Evolutionary conservation across 2,113 vertebrate genomes (phyloP), one percentile per base, ranked within the genome.

Genomic region (Ammodytes marinus): DNA sequence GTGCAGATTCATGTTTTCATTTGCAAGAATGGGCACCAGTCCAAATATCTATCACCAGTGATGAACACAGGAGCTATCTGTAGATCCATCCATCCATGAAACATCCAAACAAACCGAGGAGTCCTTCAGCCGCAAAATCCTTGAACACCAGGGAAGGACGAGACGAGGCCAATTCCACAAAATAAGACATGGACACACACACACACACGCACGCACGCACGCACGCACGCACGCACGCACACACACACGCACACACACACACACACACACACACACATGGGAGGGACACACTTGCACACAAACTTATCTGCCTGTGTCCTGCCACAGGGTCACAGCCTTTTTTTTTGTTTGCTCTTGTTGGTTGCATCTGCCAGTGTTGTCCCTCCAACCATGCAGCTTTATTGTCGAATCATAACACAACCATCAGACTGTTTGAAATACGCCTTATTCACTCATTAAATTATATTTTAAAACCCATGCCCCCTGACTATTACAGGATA

Each of bases 71-170:
- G 47, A 12, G 42, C 35, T 67, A 39, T 77, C 27, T 47, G 14
- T 65, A 35, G 15, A 64, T 8, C 4, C 0, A 27, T 1, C 2
- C 69, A 60, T 11, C 57, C 61, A 63, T 74, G 61, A 80, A 66
- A 69, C 77, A 47, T 60, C 12, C 13, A 53, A 80, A 69, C 59
- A 88, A 69, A 71, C 70, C 40, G 64, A 53, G 9, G 35, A 64
- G 75, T 69, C 90, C 87, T 86, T 87, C 72, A 74, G 42, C 75
- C 11, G 78, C 40, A 81, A 87, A 67, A 83, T 89, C 88, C 87
- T 90, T 91, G 83, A 84, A 54, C 47, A 74, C 52, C 64, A 63
- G 17, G 74, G 60, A 85, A 79, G 42, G 64, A 82, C 53, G 64
- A 74, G 63, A 77, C 75, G 86, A 91, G 89, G 82, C 69, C 81